Conservation (phyloP, 2,113 vertebrate species). For the Gallinago paraguaiae region DNA sequence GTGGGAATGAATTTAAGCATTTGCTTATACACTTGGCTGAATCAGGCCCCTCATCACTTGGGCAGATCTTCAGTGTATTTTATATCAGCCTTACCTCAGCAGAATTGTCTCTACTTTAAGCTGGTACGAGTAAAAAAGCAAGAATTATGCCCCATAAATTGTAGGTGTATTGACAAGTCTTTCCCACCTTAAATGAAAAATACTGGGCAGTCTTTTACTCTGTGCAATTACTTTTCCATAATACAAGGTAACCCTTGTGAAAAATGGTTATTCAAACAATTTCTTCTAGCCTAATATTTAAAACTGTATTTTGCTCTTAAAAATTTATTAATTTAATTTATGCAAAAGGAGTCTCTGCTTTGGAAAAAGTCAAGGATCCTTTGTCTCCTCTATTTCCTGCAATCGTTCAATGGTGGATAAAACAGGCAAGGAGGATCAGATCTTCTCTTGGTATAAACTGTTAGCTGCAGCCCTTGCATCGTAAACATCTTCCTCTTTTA, state of each 20-base stretch:
- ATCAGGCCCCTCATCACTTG: neutral
- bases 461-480: neutral
- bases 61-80: neutral
- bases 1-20: neutral
- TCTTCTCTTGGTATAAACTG: neutral
- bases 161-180: neutral
- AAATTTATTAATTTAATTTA: neutral
- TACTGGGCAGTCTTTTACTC: neutral
- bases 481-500: neutral
- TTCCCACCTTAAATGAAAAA: neutral
- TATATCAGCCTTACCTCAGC: neutral
- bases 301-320: neutral
- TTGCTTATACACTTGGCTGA: neutral
- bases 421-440: neutral
- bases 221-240: neutral
- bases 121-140: neutral
- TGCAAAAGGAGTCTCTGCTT: neutral
- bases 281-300: neutral
- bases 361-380: neutral
- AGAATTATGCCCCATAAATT: neutral
- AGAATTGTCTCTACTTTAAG: neutral
- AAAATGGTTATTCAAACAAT: neutral
- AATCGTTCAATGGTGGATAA: neutral
- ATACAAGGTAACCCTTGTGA: neutral
- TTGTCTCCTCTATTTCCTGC: neutral